These are phyloP conservation scores for Corythornis cristatus DNA, from an alignment of 2,113 vertebrate genomes.

Conservation along the genomic window DNA sequence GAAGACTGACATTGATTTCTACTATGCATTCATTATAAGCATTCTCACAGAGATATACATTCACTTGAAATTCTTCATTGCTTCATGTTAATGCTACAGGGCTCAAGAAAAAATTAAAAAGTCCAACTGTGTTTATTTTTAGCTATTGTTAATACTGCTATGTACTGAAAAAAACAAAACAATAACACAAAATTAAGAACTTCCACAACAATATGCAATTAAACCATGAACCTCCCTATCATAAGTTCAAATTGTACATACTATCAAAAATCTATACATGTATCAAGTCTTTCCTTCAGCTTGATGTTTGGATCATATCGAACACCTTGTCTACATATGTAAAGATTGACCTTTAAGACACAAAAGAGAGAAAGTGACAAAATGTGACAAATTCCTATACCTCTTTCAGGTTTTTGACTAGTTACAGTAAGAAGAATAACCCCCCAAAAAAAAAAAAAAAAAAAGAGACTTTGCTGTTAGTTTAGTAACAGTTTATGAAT, in stretches of 20 bases:
- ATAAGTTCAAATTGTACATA: neutral
- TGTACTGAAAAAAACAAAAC: neutral
- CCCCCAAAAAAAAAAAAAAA: too few relatives aligned
- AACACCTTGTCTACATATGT: neutral
- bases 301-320: neutral
- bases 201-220: neutral
- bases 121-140: neutral
- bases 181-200: neutral
- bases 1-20: neutral
- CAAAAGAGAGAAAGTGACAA: neutral
- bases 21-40: neutral
- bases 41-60: neutral
- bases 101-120: neutral
- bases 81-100: neutral
- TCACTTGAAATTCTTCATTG: neutral
- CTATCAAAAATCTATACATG: neutral
- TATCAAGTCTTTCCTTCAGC: neutral
- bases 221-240: neutral
- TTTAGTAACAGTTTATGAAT: neutral
- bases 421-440: neutral
- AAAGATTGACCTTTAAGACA: neutral
- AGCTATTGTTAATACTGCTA: neutral
- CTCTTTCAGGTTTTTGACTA: neutral
- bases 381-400: neutral
- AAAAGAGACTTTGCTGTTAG: neutral